A percentile compares a stretch with the other conserved stretches of the same genome.
phyloP scores from a whole-genome alignment of 2,797 vertebrate species.

The Adrianichthys oophorus region DNA sequence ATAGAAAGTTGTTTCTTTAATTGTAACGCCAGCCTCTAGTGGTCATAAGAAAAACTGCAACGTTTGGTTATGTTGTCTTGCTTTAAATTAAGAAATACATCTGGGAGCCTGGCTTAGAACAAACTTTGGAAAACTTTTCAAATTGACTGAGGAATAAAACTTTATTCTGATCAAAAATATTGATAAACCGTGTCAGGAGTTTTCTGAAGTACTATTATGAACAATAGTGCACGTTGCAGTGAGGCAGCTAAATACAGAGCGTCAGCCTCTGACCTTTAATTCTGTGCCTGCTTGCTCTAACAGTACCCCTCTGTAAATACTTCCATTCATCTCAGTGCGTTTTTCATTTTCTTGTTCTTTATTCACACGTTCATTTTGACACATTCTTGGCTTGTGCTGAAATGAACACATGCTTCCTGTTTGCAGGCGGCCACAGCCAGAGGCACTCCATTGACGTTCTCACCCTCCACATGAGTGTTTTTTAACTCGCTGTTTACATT shows the following conservation, averaged over 20 bases:
- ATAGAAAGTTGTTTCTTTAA: too few species aligned
- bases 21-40: too few species aligned
- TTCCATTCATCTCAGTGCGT: conserved; percentile 3
- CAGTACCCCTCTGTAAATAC: conserved; percentile 45
- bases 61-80: too few species aligned
- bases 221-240: conserved; percentile 10
- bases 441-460: conserved; percentile 20
- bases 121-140: too few species aligned
- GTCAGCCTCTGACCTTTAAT: conserved; percentile 35
- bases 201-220: too few species aligned
- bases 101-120: too few species aligned
- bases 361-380: conserved; percentile 17
- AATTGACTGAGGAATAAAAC: too few species aligned
- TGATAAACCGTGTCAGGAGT: too few species aligned
- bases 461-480: conserved; percentile 35
- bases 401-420: conserved; percentile 27
- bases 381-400: conserved; percentile 7
- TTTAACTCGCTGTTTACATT: conserved; percentile 27
- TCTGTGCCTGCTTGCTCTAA: conserved; percentile 20
- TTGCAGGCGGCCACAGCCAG: conserved; percentile 23
- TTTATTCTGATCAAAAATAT: too few species aligned
- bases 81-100: too few species aligned
- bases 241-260: conserved; percentile 30
- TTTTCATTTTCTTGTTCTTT: conserved; percentile 13
- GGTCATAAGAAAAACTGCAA: too few species aligned